These are phyloP conservation scores for Rhamphomyia laevipes DNA, from an alignment of 2,888 invertebrate genomes.

Conservation along the genomic window DNA sequence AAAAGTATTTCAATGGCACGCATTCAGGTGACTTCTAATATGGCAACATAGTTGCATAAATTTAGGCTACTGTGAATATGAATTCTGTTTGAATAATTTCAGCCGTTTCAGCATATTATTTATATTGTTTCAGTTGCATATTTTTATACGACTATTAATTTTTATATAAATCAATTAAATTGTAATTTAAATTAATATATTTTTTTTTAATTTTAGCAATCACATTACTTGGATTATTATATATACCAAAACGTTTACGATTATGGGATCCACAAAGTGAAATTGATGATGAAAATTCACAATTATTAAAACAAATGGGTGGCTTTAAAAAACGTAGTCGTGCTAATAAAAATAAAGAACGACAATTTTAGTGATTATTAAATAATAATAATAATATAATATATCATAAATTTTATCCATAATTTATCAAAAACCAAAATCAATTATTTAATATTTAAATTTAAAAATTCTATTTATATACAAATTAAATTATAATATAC, in stretches of 20 bases:
- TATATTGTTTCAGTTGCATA: too few species aligned
- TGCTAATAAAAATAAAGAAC: constrained; percentile 1
- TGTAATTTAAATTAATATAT: background rate
- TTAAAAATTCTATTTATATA: background rate
- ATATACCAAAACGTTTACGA: constrained; percentile 52
- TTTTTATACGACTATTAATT: too few species aligned
- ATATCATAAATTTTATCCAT: background rate
- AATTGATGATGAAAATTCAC: constrained; percentile 56
- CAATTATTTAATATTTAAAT: background rate
- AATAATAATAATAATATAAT: background rate
- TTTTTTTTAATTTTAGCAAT: constrained; percentile 39
- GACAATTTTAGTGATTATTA: constrained; percentile 1
- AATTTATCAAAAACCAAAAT: background rate
- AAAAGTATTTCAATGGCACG: too few species aligned
- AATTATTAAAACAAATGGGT: constrained; percentile 52
- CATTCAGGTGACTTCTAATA: too few species aligned
- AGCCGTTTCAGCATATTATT: too few species aligned
- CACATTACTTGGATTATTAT: constrained; percentile 54
- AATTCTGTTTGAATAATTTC: too few species aligned
- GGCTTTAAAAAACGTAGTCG: constrained; percentile 45
- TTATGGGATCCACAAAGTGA: constrained; percentile 53
- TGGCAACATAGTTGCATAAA: too few species aligned
- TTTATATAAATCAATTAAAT: too few species aligned
- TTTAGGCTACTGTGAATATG: too few species aligned
- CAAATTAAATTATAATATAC: too few species aligned